Conservation (phyloP, 2,888 invertebrate species). For the Lysandra bellargus region DNA sequence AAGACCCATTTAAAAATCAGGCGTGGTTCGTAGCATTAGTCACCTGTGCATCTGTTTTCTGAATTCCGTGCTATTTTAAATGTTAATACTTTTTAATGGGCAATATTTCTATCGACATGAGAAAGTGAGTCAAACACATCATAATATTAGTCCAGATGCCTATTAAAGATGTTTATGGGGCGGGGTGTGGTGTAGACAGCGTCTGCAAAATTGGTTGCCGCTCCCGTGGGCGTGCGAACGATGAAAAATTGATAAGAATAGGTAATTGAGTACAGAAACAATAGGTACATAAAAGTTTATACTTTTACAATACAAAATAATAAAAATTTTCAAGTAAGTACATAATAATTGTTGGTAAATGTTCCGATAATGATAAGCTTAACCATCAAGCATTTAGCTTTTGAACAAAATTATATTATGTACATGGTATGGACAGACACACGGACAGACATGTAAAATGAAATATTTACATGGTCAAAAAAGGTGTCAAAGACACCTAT, state of each 20-base stretch:
- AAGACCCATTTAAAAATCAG: neutral
- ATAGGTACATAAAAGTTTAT: neutral
- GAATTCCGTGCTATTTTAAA: neutral
- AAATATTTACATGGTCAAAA: too few relatives aligned
- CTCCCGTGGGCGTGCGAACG: neutral
- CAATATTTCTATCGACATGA: constrained; percentile 2
- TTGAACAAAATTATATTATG: too few relatives aligned
- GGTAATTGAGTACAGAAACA: neutral
- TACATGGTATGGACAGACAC: too few relatives aligned
- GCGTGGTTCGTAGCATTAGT: neutral
- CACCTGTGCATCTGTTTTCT: constrained; percentile 3
- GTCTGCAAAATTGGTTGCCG: constrained; percentile 9
- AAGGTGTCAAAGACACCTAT: too few relatives aligned
- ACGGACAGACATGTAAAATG: too few relatives aligned
- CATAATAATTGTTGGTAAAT: too few relatives aligned
- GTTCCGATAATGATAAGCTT: too few relatives aligned
- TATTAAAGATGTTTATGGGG: constrained; percentile 6
- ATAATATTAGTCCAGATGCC: constrained; percentile 22
- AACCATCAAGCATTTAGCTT: too few relatives aligned
- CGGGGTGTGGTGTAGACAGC: neutral
- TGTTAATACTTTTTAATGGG: constrained; percentile 22
- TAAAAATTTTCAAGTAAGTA: too few relatives aligned
- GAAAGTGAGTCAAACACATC: constrained; percentile 26
- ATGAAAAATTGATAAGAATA: neutral
- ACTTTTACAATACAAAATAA: neutral